These are phyloP conservation scores for Knipowitschia caucasica DNA, from an alignment of 2,797 vertebrate genomes.

Conservation along the genomic window DNA sequence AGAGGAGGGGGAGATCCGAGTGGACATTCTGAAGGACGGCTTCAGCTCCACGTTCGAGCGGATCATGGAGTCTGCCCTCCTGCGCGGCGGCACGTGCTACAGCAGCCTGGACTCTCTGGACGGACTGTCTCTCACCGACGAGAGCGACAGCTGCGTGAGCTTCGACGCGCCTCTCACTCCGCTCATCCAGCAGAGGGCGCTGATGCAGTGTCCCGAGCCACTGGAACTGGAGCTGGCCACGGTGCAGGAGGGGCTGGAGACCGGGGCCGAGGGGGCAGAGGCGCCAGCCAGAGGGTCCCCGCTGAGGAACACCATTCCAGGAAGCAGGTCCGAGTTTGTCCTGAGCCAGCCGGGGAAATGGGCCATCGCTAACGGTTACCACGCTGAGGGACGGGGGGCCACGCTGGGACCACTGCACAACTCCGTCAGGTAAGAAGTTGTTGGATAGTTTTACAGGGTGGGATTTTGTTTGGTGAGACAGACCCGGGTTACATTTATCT, in stretches of 20 bases:
- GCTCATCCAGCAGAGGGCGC: constrained; percentile 91
- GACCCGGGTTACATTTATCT: no score
- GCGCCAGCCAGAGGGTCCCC: constrained; percentile 80
- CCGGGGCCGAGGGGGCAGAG: constrained; percentile 62
- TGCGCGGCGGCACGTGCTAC: constrained; percentile 90
- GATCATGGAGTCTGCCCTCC: constrained; percentile 92
- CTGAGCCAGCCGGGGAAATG: constrained; percentile 85
- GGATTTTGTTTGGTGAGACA: no score
- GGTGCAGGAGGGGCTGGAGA: constrained; percentile 73
- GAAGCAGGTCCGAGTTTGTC: constrained; percentile 92
- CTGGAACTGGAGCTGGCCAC: constrained; percentile 81
- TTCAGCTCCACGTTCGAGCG: constrained; percentile 96
- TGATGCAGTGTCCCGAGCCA: constrained; percentile 83
- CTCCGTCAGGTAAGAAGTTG: constrained; percentile 83
- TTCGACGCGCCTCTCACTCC: constrained; percentile 94
- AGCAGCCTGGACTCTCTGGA: constrained; percentile 96
- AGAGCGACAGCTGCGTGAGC: constrained; percentile 96
- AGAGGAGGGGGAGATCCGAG: constrained; percentile 67
- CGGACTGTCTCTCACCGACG: constrained; percentile 90
- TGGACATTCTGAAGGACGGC: constrained; percentile 85
- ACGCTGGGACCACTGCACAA: constrained; percentile 80
- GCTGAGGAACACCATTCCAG: constrained; percentile 86
- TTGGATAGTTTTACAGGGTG: no score
- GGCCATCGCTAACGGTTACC: constrained; percentile 88
- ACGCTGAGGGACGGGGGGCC: constrained; percentile 66